Base-by-base conservation (phyloP, 2,113 vertebrate genomes). In the Pyrgilauda ruficollis region DNA sequence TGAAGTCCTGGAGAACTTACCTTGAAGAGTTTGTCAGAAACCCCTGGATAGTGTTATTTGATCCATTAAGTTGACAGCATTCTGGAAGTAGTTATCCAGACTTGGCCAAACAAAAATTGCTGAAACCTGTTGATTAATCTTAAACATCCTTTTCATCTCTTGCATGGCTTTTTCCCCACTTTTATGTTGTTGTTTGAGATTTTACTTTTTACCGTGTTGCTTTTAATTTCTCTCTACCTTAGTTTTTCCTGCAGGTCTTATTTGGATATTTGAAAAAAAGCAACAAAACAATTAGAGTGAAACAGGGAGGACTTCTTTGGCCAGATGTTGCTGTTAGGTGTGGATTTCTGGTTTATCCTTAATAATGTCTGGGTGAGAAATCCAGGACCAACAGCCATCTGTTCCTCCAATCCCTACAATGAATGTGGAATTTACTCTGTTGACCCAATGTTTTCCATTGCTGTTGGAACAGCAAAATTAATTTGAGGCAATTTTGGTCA, bases 371-470 rank as follows among this genome's bases (percentile, higher is more conserved):
- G 88, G 26, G 63, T 90, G 75, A 84, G 82, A 95, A 93, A 91
- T 83, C 59, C 87, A 90, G 82, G 83, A 56, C 43, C n/a, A 55
- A 7, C 47, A 85, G 44, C 72, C 87, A 77, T 90, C 91, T 97
- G 67, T 62, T 70, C 73, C 69, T 63, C n/a, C 69, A 80, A 0
- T 80, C 55, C 46, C 41, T 68, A 10, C 64, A 63, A 86, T 13
- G 50, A 73, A 27, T 33, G 49, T 90, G 64, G 84, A 64, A 35
- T 94, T 93, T 66, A 26, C 35, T 82, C 24, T 84, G 46, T 31
- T 87, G 75, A 67, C 56, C 72, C 14, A 49, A 35, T 91, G 82
- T 67, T 91, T 89, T 62, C 73, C 18, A 13, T 75, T 89, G 37
- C 47, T 87, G 2, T 66, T 49, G 77, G 67, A 90, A 44, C 39